Conservation (phyloP, 2,888 invertebrate species). For the Acleris literana region DNA sequence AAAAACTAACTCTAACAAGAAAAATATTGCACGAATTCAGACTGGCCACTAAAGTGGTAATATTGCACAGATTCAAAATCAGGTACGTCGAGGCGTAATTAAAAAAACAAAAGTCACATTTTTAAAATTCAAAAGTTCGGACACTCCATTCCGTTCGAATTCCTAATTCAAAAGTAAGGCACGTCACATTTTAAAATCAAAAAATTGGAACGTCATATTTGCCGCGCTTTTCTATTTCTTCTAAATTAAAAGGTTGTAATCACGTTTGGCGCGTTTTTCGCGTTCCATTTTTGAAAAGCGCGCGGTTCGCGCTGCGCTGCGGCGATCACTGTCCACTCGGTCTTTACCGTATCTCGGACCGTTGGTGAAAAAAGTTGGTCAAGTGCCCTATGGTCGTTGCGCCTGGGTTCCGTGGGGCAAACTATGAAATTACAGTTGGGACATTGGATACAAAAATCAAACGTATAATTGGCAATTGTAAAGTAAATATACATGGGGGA, state of each 20-base stretch:
- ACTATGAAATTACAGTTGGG: conserved; percentile 3
- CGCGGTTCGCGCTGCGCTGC: conserved; percentile 54
- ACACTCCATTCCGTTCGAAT: not conserved
- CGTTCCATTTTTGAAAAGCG: conserved; percentile 53
- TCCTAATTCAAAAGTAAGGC: not conserved
- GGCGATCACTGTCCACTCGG: conserved; percentile 48
- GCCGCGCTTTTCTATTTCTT: conserved; percentile 27
- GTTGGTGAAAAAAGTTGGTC: conserved; percentile 35
- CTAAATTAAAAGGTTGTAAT: conserved; percentile 34
- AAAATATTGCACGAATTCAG: conserved; percentile 75
- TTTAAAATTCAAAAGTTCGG: conserved; percentile 20
- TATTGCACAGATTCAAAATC: conserved; percentile 66
- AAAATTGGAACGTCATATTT: conserved; percentile 40
- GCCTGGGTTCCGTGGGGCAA: conserved; percentile 27
- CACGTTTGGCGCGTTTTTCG: conserved; percentile 42
- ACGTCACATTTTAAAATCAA: conserved; percentile 5
- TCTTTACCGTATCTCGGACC: conserved; percentile 43
- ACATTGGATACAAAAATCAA: too few relatives aligned
- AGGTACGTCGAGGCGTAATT: conserved; percentile 42
- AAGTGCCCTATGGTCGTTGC: conserved; percentile 27
- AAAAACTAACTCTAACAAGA: conserved; percentile 49
- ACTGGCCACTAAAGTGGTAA: conserved; percentile 69
- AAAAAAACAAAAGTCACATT: conserved; percentile 39
- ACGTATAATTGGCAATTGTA: too few relatives aligned
- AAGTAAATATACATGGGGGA: too few relatives aligned